A percentile compares a stretch with the other conserved stretches of the same genome.
phyloP scores from a whole-genome alignment of 2,888 invertebrate species.

The Eupithecia insigniata region DNA sequence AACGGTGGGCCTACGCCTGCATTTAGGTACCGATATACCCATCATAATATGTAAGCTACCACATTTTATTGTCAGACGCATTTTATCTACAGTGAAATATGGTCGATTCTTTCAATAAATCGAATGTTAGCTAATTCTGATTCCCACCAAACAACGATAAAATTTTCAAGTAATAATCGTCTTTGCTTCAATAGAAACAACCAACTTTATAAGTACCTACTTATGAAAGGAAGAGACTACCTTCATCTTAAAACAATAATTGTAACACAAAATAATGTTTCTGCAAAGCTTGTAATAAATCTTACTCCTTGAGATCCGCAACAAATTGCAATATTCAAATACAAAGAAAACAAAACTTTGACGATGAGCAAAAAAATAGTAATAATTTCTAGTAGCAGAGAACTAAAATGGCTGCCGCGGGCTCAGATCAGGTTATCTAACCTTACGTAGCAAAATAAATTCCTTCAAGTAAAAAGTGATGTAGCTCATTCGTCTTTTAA shows the following conservation, averaged over 20 bases:
- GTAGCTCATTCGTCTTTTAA: conserved; percentile 52
- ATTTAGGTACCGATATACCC: not conserved
- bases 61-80: not conserved
- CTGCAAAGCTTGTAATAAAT: conserved; percentile 2
- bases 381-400: conserved; percentile 75
- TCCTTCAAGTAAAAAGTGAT: conserved; percentile 74
- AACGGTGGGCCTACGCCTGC: not conserved
- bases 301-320: conserved; percentile 14
- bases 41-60: not conserved
- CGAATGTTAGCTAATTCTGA: not conserved
- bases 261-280: conserved; percentile 1
- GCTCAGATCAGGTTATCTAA: conserved; percentile 68
- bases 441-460: conserved; percentile 60
- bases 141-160: not conserved
- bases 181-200: too few species aligned
- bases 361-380: conserved; percentile 53
- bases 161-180: too few species aligned
- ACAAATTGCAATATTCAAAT: conserved; percentile 36
- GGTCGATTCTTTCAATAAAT: too few species aligned
- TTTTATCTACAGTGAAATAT: too few species aligned
- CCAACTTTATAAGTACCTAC: too few species aligned
- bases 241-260: not conserved
- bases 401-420: conserved; percentile 71
- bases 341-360: conserved; percentile 48
- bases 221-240: not conserved